Evolutionary conservation across 2,888 invertebrate genomes (phyloP), one percentile per base, ranked within the genome.

Genomic region (Dascillus cervinus): DNA sequence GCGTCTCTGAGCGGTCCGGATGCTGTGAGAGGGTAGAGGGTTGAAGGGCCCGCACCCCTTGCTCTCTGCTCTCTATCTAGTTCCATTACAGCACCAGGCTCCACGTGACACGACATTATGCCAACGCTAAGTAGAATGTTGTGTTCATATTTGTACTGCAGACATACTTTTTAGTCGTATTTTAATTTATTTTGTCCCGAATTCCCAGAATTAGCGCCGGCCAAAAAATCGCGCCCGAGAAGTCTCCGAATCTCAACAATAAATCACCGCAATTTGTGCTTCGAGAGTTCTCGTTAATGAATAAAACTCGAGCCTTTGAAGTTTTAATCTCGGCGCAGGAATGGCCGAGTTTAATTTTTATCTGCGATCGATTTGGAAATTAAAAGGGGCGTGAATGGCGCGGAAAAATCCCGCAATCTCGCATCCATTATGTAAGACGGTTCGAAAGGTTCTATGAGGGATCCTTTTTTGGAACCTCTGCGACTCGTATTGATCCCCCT

Each of bases 1-100:
- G 53, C 59, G 53, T 58, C 60, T 48, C 52, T 55, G 55, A 51
- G 50, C 53, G 50, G 50, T 53, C 52, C 51, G 60, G 60, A 61
- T 60, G 53, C 61, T 58, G 59, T 46, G 52, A 53, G 49, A 54
- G 52, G 47, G 39, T 43, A 49, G 44, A 49, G 44, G 46, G 38
- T 33, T 49, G 52, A 51, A 55, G 56, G 49, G 46, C 31, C 33
- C 37, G 45, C 32, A 37, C 45, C 45, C 48, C 52, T 50, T 47
- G 43, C 52, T 53, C 52, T 52, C 47, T 45, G 50, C 49, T 49
- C 47, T 52, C 52, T n/a, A n/a, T n/a, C n/a, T 49, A 47, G 45
- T 43, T 49, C 53, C 52, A 53, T 49, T 50, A 6, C 8, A 53
- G 44, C 39, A 46, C 43, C 48, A 46, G 44, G 48, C 41, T 39